Base-by-base conservation (phyloP, 2,113 vertebrate genomes). In the Pionites leucogaster region DNA sequence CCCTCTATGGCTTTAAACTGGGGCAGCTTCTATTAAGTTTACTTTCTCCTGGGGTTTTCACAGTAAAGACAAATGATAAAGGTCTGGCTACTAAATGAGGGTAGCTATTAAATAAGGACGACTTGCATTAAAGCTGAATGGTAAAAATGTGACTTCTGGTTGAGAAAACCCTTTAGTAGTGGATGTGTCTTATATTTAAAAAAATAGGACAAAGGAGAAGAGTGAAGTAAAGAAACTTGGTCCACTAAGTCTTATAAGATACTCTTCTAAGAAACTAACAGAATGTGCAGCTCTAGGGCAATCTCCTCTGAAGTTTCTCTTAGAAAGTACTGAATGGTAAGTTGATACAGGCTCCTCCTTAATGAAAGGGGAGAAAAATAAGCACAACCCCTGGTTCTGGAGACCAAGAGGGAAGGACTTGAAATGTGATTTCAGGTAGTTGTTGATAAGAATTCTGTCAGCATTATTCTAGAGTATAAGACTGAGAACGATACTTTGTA, bases 11-110 rank as follows among this genome's bases (percentile, higher is more conserved):
- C 79, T 95, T 96, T 96, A 96, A 96, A 94, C 93, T 94, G 86
- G 88, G 95, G 82, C 96, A 96, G 94, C 93, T 90, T 97, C 87
- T 96, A 96, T 96, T 97, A 96, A 95, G 95, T 97, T 97, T 97
- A 95, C 84, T 91, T 97, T 95, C 95, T 96, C 96, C n/a, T 88
- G 93, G 82, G 95, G 59, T 79, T 96, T 97, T 82, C 90, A 59
- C 46, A 77, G 75, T 83, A 92, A 95, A 95, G 84, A 88, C 82
- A 94, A 82, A 95, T 77, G 62, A 93, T 95, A 94, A 95, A 94
- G 94, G 92, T 88, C 92, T 95, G 93, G 90, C 55, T 82, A 96
- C 82, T 88, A 97, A 97, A 96, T 85, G 75, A 95, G 82, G 71
- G 53, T 59, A 91, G 78, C 92, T 95, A 90, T 95, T 95, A 94